Base-by-base conservation (phyloP, 1,140 invertebrate genomes). In the Ptiloglossa arizonensis region DNA sequence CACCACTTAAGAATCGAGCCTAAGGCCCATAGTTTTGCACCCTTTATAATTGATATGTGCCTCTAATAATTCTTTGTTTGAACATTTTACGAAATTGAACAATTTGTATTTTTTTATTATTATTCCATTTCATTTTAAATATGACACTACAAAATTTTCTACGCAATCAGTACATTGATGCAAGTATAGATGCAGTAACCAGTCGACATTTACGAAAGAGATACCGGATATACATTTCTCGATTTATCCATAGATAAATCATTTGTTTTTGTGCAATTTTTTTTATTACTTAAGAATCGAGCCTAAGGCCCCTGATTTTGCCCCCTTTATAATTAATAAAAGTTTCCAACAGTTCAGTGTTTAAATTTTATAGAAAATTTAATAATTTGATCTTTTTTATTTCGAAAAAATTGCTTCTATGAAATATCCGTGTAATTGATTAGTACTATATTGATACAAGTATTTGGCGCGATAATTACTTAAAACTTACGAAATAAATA, bases 1-100 rank as follows among this genome's bases (percentile, higher is more conserved):
- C 3, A 75, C 11, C 27, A 57, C 50, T 57, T 75, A 67, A 57
- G 50, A 44, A 75, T 75, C 27, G n/a, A 57, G 63, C 63, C 60
- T 74, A 74, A 74, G 41, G 60, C 15, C 15, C 8, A 8, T 5
- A 17, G 5, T 27, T 29, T 29, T 17, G 6, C n/a, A 24, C n/a
- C 57, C 22, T 38, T 38, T 9, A 8, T 48, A 19, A 6, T 22
- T 17, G 15, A 46, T 15, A 57, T 8, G 9, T 32, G 3, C 24
- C 5, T 41, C 29, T 54, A n/a, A 22, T 5, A 24, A 54, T 27
- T 54, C 24, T 2, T 32, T 15, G 5, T 29, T 32, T 17, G 27
- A 56, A 29, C 13, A 15, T 13, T 15, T 54, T 54, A 1, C 1
- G 11, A 41, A 41, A 56, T 15, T 56, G 9, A 19, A 5, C 32